phyloP scores from a whole-genome alignment of 1,140 invertebrate species.

The Manduca sexta region DNA sequence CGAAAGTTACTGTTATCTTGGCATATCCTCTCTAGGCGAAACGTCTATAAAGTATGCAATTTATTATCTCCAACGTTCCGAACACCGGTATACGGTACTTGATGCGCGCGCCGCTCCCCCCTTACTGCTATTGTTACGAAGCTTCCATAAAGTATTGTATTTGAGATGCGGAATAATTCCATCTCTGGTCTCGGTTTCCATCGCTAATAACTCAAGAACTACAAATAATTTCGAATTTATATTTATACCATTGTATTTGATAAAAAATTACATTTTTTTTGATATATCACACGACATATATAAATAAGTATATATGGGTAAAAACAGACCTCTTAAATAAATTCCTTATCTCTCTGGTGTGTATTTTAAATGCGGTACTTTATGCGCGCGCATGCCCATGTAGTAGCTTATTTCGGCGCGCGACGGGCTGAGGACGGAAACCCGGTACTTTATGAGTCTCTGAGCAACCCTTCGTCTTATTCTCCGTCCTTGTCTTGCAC shows the following conservation, averaged over 20 bases:
- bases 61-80: slow-evolving; percentile 56
- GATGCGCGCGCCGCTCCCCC: slow-evolving; percentile 66
- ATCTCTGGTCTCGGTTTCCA: slow-evolving; percentile 58
- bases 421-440: slow-evolving; percentile 29
- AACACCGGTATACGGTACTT: slow-evolving; percentile 60
- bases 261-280: slow-evolving; percentile 65
- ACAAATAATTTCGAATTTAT: background rate
- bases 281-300: slow-evolving; percentile 22
- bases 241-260: slow-evolving; percentile 30
- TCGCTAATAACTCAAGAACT: slow-evolving; percentile 25
- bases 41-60: slow-evolving; percentile 61
- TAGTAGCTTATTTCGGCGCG: slow-evolving; percentile 42
- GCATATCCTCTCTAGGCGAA: slow-evolving; percentile 73
- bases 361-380: slow-evolving; percentile 72
- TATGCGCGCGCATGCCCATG: slow-evolving; percentile 64
- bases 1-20: slow-evolving; percentile 75
- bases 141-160: slow-evolving; percentile 62
- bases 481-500: slow-evolving; percentile 71
- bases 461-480: slow-evolving; percentile 74
- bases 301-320: slow-evolving; percentile 4
- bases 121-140: slow-evolving; percentile 73
- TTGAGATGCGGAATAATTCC: slow-evolving; percentile 53
- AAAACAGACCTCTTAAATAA: slow-evolving; percentile 39
- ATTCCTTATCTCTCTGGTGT: slow-evolving; percentile 70
- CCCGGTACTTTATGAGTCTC: slow-evolving; percentile 66